phyloP scores from a whole-genome alignment of 1,140 invertebrate species.

The Eciton burchellii region DNA sequence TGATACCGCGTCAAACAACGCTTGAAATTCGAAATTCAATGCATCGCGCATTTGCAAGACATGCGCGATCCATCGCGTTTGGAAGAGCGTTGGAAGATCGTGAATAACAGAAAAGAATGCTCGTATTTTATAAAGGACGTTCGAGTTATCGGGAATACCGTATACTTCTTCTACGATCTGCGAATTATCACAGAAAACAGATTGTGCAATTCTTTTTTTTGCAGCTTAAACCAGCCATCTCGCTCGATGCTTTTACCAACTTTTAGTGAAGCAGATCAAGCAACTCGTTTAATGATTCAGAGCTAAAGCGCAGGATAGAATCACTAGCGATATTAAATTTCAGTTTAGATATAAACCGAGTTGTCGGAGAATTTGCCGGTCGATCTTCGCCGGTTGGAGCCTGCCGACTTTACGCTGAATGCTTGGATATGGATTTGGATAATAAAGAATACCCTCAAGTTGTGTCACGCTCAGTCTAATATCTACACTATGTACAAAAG shows the following conservation, averaged over 20 bases:
- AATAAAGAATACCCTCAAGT: no score
- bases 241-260: no score
- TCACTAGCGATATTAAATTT: neutral
- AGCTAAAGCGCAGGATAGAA: neutral
- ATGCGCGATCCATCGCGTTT: no score
- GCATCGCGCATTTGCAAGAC: conserved; percentile 8
- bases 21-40: neutral
- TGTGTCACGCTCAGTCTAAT: no score
- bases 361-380: no score
- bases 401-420: no score
- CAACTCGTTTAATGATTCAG: neutral
- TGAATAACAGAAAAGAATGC: no score
- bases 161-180: neutral
- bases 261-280: neutral
- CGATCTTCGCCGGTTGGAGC: no score
- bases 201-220: neutral
- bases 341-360: neutral
- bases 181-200: neutral
- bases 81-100: no score
- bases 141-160: neutral
- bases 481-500: no score
- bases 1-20: conserved; percentile 8
- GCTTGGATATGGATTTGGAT: no score
- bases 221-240: neutral
- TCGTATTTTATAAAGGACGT: no score